Base-by-base conservation (phyloP, 1,140 invertebrate genomes). In the Danaus melanippus region DNA sequence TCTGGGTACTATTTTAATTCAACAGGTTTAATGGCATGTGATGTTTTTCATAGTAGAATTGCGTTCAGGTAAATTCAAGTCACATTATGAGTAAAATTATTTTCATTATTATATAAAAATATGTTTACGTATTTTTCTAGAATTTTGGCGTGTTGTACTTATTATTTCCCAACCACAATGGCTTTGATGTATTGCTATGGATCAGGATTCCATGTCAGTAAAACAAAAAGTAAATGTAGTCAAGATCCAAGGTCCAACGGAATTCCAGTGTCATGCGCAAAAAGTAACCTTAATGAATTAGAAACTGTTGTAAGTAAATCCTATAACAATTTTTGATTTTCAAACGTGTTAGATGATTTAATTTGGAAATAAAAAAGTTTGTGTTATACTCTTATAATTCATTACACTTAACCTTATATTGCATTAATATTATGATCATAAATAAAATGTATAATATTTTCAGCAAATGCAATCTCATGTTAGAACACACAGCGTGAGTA, bases 101-200 rank as follows among this genome's bases (percentile, higher is more conserved):
- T n/a, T 50, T 44, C 10, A 42, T 9, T 52, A 32, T 56, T 50
- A 12, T 32, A 32, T 59, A 54, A 51, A 50, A 21, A 44, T 39
- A 50, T 47, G 17, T 51, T 50, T 56, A 52, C 54, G 21, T 5
- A 56, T 64, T 58, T 64, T 83, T 66, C 70, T 67, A 91, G 94
- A 67, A 95, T 95, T 62, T 86, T 95, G 58, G 91, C 93, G 41
- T 94, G 93, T 63, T 96, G 94, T 76, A 92, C 92, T 58, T 93
- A 95, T 79, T 96, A 95, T 79, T 95, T 95, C 69, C 94, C 94
- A 11, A 95, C 94, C 11, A 95, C 94, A 15, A 96, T 96, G 94
- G 92, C 94, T 43, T 88, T 96, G 63, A 95, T 95, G 93, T 96
- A 96, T 79, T 95, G 93, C 79, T 95, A 96, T 76, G 94, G 94